Base-by-base conservation (phyloP, 2,113 vertebrate species). In the Hucho hucho region DNA sequence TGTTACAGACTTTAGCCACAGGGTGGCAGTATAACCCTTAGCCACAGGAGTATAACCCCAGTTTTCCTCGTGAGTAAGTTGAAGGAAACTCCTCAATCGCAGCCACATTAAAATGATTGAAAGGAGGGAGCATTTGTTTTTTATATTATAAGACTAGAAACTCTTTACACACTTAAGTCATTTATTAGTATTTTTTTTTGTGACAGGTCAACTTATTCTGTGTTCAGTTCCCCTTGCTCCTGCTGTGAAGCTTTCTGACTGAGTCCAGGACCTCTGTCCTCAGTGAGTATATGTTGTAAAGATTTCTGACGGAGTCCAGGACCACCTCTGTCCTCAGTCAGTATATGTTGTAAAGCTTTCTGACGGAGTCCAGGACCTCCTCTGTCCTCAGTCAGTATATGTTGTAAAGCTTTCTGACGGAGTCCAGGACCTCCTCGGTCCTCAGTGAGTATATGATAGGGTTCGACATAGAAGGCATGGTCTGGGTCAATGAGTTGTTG, bases 301-400 rank as follows among this genome's bases (percentile, higher is more conserved):
- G 3, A 6, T 64, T 84, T 70, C 69, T 86, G 1, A 88, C n/a
- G 16, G 82, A 74, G 9, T 58, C 82, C 46, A 84, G 56, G 6
- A 91, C 72, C 68, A 91, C 88, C 6, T 91, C 83, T 65, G 90
- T 91, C 69, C 90, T 90, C 5, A 92, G 70, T 16, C 88, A 79
- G 43, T 88, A 91, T 0, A 90, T 25, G 12, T 47, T 86, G 26
- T 11, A 80, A 5, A 86, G 3, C 9, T 64, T 84, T 70, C 69
- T 86, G 1, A 88, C n/a, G 16, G 82, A 74, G 9, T 58, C 82
- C 46, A 84, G 56, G 6, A 91, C 72, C 68, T 92, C 88, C 6
- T 91, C 83, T 65, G 90, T 91, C 69, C 90, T 90, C 5, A 92
- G 70, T 16, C 88, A 79, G 43, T 88, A 91, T 0, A 90, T 25